These are phyloP conservation scores for Druceiella hillmani DNA, from an alignment of 2,888 invertebrate species.

Conservation along the genomic window DNA sequence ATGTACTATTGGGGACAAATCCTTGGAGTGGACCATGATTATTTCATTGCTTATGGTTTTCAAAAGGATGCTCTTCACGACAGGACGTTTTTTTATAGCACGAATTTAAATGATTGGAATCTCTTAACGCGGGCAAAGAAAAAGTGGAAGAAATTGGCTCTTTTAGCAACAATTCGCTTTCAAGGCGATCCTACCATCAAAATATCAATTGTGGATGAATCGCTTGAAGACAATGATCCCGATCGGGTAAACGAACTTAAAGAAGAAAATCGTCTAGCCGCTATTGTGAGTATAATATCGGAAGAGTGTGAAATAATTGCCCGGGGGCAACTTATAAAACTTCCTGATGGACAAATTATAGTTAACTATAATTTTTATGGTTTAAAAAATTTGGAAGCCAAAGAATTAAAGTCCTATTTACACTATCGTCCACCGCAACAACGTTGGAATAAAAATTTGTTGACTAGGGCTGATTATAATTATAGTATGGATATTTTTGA, in stretches of 20 bases:
- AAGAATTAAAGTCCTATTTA: slow-evolving; percentile 67
- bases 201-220: slow-evolving; percentile 43
- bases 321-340: slow-evolving; percentile 70
- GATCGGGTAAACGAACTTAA: slow-evolving; percentile 54
- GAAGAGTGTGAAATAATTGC: slow-evolving; percentile 75
- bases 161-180: slow-evolving; percentile 44
- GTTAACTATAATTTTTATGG: slow-evolving; percentile 70
- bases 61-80: slow-evolving; percentile 65
- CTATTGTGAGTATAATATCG: slow-evolving; percentile 63
- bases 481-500: slow-evolving; percentile 84
- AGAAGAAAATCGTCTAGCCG: slow-evolving; percentile 74
- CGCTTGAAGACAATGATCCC: slow-evolving; percentile 36
- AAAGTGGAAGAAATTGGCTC: slow-evolving; percentile 38
- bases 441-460: slow-evolving; percentile 68
- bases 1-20: slow-evolving; percentile 87
- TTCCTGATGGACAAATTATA: slow-evolving; percentile 64
- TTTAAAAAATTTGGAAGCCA: slow-evolving; percentile 57
- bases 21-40: slow-evolving; percentile 68
- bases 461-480: slow-evolving; percentile 77
- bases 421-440: slow-evolving; percentile 68
- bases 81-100: slow-evolving; percentile 73
- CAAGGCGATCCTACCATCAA: slow-evolving; percentile 50
- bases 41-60: slow-evolving; percentile 79
- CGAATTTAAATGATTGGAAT: slow-evolving; percentile 65
- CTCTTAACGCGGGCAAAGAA: slow-evolving; percentile 42